Evolutionary conservation across 1,140 invertebrate species (phyloP).

Genomic region (Drosophila virilis): DNA sequence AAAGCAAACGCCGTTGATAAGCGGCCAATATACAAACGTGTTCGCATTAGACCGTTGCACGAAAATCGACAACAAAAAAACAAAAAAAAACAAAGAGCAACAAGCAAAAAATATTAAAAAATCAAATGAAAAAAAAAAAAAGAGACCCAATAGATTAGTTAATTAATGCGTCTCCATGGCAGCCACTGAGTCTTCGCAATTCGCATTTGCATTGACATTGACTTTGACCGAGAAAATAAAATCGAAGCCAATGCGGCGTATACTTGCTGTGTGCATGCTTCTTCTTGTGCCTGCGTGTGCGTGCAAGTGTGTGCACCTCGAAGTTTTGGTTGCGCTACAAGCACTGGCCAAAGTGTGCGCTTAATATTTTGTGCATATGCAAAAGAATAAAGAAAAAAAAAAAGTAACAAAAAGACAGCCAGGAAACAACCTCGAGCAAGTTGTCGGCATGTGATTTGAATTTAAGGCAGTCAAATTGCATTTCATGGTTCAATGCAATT

Average conservation of each 20-base stretch:
- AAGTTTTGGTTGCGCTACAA: background rate
- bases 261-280: conserved; percentile 23
- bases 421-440: background rate
- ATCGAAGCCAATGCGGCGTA: conserved; percentile 74
- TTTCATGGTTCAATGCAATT: conserved; percentile 18
- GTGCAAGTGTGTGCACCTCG: conserved; percentile 1
- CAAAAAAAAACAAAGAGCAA: background rate
- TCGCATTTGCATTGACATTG: conserved; percentile 81
- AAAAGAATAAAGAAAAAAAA: background rate
- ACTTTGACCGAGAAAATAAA: conserved; percentile 82
- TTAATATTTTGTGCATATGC: background rate
- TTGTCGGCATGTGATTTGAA: conserved; percentile 1
- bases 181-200: conserved; percentile 29
- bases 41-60: conserved; percentile 65
- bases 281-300: conserved; percentile 6
- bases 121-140: conserved; percentile 16
- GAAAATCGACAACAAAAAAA: conserved; percentile 20
- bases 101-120: conserved; percentile 11
- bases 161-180: conserved; percentile 59
- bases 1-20: conserved; percentile 50
- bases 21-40: conserved; percentile 52
- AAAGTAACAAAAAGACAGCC: background rate
- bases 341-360: background rate
- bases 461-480: background rate
- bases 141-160: conserved; percentile 52